Evolutionary conservation across 2,797 vertebrate species (phyloP).

Genomic region (Halcyon smyrnensis): DNA sequence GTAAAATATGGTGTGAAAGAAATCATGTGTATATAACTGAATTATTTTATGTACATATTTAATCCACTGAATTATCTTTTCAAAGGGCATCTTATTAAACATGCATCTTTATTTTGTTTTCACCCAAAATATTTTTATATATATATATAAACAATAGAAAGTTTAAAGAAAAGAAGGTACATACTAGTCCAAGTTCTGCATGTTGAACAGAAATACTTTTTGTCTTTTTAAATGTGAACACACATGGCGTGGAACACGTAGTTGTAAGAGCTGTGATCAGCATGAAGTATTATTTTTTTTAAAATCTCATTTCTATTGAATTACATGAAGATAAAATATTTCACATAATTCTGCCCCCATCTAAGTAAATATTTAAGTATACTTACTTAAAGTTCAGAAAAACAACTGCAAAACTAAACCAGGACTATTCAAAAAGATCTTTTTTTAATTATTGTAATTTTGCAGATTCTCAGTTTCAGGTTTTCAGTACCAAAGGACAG

Average conservation of each 20-base stretch:
- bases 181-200: background rate
- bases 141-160: background rate
- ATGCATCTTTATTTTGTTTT: background rate
- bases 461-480: background rate
- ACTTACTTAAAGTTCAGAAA: background rate
- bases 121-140: background rate
- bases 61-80: background rate
- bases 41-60: background rate
- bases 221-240: background rate
- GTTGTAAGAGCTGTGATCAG: background rate
- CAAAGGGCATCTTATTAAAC: background rate
- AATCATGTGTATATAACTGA: background rate
- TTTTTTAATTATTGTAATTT: background rate
- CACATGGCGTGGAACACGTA: background rate
- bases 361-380: background rate
- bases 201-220: background rate
- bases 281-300: background rate
- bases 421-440: background rate
- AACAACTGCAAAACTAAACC: background rate
- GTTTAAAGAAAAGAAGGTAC: background rate
- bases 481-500: background rate
- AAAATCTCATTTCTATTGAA: background rate
- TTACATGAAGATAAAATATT: background rate
- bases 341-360: background rate
- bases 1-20: background rate